These are phyloP conservation scores for Tachina grossa DNA, from an alignment of 2,888 invertebrate genomes.

Conservation along the genomic window DNA sequence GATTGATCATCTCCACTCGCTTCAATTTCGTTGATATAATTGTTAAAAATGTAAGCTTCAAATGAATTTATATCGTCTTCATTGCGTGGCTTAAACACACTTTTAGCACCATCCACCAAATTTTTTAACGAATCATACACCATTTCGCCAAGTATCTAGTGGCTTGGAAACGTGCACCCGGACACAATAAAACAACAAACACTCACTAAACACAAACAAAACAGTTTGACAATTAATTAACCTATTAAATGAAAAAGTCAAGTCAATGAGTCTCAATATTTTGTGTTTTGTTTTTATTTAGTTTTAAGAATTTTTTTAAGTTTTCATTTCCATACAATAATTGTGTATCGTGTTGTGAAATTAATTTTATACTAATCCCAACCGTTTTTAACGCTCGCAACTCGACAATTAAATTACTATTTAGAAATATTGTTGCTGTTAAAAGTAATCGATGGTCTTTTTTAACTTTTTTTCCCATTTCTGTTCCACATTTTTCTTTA, in stretches of 20 bases:
- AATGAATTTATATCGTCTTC: conserved; percentile 72
- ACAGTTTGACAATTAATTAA: not conserved
- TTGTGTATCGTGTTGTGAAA: not conserved
- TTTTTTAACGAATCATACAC: conserved; percentile 72
- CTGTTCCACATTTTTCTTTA: conserved; percentile 47
- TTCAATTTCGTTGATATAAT: conserved; percentile 71
- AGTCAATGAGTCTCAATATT: too few species aligned
- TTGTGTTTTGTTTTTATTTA: too few species aligned
- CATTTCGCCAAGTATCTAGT: conserved; percentile 59
- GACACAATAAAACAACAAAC: not conserved
- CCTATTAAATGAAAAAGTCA: too few species aligned
- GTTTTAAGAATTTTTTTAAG: too few species aligned
- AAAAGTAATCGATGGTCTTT: conserved; percentile 41
- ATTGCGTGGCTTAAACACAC: conserved; percentile 72
- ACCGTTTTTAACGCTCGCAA: conserved; percentile 55
- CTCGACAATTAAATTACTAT: conserved; percentile 57
- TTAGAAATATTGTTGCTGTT: conserved; percentile 64
- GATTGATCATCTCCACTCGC: conserved; percentile 44
- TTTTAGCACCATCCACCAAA: conserved; percentile 74
- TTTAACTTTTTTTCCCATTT: conserved; percentile 59
- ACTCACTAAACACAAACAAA: not conserved
- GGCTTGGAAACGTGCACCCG: not conserved
- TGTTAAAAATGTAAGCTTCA: conserved; percentile 73
- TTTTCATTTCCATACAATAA: too few species aligned
- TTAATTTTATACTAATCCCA: conserved; percentile 7